Conservation (phyloP, 2,113 vertebrate genomes). For the Triplophysa dalaica region DNA sequence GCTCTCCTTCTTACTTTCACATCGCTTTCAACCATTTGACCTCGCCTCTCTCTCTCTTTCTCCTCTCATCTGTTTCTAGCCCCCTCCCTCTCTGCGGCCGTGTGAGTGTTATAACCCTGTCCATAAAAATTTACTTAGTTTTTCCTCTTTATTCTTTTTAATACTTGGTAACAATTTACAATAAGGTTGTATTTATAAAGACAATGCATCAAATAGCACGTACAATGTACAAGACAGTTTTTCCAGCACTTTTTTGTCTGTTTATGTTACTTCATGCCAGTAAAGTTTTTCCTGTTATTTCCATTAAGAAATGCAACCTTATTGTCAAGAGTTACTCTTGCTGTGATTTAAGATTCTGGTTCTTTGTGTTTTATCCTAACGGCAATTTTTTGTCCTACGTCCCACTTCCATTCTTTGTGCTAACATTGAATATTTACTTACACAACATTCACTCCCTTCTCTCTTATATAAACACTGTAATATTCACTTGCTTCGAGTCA, state of each 20-base stretch:
- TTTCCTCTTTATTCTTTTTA: background rate
- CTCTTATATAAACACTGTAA: constrained; percentile 28
- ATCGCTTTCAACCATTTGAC: constrained; percentile 19
- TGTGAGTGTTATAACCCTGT: background rate
- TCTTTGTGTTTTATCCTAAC: constrained; percentile 51
- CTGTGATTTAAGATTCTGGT: constrained; percentile 22
- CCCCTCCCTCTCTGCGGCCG: background rate
- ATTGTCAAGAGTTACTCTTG: background rate
- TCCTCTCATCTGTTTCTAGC: constrained; percentile 12
- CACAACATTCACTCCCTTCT: constrained; percentile 32
- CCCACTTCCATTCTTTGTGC: constrained; percentile 71
- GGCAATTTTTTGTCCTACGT: constrained; percentile 60
- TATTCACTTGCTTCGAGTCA: background rate
- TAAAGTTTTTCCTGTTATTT: too few species aligned
- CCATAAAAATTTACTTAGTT: background rate
- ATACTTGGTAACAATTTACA: too few species aligned
- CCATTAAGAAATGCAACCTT: too few species aligned
- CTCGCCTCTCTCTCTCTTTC: constrained; percentile 35
- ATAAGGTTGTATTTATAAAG: too few species aligned
- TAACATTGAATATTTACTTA: constrained; percentile 41
- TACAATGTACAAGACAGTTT: too few species aligned
- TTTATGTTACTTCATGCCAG: too few species aligned
- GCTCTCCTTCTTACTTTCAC: constrained; percentile 16
- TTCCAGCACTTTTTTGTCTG: background rate
- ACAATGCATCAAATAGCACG: too few species aligned